phyloP scores from a whole-genome alignment of 2,797 vertebrate genomes.

The Arctocebus calabarensis region DNA sequence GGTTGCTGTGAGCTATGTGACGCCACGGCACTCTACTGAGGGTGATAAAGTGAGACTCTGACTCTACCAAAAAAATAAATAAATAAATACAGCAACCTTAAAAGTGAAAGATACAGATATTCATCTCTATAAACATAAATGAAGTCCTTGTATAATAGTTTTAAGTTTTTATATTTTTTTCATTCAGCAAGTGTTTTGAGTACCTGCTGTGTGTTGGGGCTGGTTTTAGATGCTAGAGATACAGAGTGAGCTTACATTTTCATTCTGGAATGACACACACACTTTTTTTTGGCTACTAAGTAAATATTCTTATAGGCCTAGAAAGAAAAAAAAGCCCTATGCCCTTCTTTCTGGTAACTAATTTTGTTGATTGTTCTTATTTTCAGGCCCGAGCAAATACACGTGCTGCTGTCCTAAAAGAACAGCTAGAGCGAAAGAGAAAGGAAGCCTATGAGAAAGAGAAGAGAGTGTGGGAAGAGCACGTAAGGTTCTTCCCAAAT shows the following conservation, averaged over 20 bases:
- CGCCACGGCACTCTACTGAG: too few species aligned
- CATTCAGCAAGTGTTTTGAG: neutral
- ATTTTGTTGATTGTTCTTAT: conserved; percentile 56
- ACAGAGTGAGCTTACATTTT: neutral
- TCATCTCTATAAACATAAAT: neutral
- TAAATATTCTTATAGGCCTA: neutral
- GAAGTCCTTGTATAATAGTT: neutral
- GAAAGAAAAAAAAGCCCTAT: neutral
- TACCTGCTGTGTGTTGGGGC: neutral
- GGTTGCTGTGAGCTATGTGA: too few species aligned
- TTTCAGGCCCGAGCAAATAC: conserved; percentile 94
- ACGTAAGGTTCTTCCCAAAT: conserved; percentile 88
- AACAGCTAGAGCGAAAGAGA: conserved; percentile 96
- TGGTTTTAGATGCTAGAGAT: neutral
- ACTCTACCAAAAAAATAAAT: conserved; percentile 4
- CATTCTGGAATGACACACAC: neutral
- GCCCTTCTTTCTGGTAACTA: neutral
- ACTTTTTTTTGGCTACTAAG: neutral
- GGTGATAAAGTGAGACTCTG: too few species aligned
- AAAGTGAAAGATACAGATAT: conserved; percentile 34
- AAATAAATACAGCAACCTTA: neutral
- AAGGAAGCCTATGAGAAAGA: conserved; percentile 95
- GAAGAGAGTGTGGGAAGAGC: conserved; percentile 96
- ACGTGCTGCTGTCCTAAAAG: conserved; percentile 95
- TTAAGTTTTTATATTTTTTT: conserved; percentile 46